Conservation (phyloP, 2,113 vertebrate genomes). For the Oxyura jamaicensis region DNA sequence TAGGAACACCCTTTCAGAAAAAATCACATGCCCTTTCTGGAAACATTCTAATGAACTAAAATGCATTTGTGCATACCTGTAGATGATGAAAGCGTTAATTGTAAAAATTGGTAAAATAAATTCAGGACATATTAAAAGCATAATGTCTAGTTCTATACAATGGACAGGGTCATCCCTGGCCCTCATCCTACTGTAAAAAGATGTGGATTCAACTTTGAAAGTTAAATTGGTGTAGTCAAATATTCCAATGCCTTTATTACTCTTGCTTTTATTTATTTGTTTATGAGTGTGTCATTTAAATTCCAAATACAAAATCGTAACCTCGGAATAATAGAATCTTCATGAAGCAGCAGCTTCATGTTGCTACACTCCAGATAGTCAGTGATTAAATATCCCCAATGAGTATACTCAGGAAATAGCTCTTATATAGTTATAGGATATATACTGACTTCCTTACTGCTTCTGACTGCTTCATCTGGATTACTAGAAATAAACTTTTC, state of each 20-base stretch:
- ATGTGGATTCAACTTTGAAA: background rate
- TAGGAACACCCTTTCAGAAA: background rate
- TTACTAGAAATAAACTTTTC: conserved; percentile 42
- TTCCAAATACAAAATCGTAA: background rate
- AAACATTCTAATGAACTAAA: background rate
- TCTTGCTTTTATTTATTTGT: background rate
- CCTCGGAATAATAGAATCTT: background rate
- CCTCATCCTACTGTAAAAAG: background rate
- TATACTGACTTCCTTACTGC: conserved; percentile 25
- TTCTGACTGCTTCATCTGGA: conserved; percentile 42
- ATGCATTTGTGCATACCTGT: background rate
- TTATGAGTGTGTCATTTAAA: background rate
- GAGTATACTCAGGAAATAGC: background rate
- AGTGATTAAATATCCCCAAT: conserved; percentile 35
- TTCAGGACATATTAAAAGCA: background rate
- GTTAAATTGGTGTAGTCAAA: background rate
- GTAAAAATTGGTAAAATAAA: background rate
- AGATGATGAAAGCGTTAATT: background rate
- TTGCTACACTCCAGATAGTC: conserved; percentile 32
- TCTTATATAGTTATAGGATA: conserved; percentile 2
- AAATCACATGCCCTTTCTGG: background rate
- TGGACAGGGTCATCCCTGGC: background rate
- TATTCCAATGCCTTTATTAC: background rate
- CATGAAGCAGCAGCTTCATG: conserved; percentile 31
- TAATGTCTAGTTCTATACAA: background rate